These are phyloP conservation scores for Cryptosula pallasiana DNA, from an alignment of 2,888 invertebrate genomes.

Conservation along the genomic window DNA sequence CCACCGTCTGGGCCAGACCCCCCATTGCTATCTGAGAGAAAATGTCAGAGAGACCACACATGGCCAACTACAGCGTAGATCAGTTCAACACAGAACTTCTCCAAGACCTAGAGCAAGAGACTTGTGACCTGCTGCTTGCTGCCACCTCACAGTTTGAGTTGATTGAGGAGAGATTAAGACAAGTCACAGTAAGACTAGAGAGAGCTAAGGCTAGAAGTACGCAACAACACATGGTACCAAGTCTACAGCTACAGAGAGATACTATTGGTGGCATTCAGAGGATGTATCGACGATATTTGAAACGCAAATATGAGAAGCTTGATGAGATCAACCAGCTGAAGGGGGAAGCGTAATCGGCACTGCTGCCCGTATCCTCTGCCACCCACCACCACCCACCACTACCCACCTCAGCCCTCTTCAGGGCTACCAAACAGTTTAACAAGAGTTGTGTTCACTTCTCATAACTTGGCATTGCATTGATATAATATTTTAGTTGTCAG, in stretches of 20 bases:
- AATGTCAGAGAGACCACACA: too few species aligned
- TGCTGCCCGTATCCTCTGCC: too few species aligned
- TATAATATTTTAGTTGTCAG: too few species aligned
- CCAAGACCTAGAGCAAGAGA: not conserved
- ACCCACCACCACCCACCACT: too few species aligned
- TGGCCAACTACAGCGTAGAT: not conserved
- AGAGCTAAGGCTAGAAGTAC: not conserved
- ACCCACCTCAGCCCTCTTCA: not conserved
- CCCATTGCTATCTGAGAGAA: too few species aligned
- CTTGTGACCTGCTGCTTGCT: not conserved
- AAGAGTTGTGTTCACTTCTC: too few species aligned
- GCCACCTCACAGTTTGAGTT: not conserved
- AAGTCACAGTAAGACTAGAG: not conserved
- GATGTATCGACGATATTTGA: not conserved
- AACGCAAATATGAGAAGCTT: not conserved
- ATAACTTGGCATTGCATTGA: constrained; percentile 3
- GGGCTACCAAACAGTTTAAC: too few species aligned
- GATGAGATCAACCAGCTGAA: not conserved
- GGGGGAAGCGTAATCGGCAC: not conserved
- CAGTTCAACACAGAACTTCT: not conserved
- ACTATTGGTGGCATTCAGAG: not conserved
- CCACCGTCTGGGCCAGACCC: too few species aligned
- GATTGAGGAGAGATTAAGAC: not conserved
- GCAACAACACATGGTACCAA: not conserved
- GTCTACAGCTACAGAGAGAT: not conserved